phyloP scores from a whole-genome alignment of 2,888 invertebrate genomes.

The Limnephilus marmoratus region DNA sequence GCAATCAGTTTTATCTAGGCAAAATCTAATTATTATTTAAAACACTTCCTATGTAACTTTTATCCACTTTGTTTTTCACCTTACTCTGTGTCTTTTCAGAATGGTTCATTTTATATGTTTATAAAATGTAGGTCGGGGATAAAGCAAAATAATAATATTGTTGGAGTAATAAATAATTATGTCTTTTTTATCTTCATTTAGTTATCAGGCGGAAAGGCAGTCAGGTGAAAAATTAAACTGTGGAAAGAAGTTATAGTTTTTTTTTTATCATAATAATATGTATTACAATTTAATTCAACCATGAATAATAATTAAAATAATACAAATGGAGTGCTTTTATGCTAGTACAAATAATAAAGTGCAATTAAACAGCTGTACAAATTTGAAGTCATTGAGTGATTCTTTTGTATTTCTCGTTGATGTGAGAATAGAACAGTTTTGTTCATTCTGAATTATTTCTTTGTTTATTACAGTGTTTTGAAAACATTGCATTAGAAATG shows the following conservation, averaged over 20 bases:
- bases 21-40: no score
- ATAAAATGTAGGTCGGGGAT: neutral
- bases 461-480: neutral
- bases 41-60: neutral
- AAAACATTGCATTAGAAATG: neutral
- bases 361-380: neutral
- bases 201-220: neutral
- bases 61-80: neutral
- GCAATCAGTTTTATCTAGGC: neutral
- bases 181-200: neutral
- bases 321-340: neutral
- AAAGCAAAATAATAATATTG: neutral
- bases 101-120: neutral
- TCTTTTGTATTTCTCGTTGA: constrained; percentile 2
- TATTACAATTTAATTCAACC: neutral
- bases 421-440: neutral
- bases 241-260: neutral
- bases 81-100: neutral
- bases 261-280: neutral
- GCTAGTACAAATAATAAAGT: neutral
- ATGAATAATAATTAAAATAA: neutral
- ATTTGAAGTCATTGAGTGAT: neutral
- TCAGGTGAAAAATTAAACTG: neutral
- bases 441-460: neutral
- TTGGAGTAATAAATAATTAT: neutral